Evolutionary conservation across 37 sponge, comb jelly and placozoan genomes (phyloP), one percentile per base, ranked within the genome.

Genomic region (Theonella swinhoei): DNA sequence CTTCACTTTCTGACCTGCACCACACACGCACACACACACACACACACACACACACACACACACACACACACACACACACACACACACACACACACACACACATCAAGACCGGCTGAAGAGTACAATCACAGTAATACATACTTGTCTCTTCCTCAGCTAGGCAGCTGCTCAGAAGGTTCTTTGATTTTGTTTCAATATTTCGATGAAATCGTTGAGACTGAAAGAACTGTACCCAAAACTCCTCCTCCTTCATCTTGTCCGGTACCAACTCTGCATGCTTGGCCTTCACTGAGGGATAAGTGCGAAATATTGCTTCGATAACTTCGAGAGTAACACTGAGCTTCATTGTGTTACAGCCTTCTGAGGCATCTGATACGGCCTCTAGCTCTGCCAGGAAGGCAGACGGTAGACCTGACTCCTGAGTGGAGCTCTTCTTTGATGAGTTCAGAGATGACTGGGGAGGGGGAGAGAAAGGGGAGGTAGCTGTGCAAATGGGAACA

Each of bases 211-310:
- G 68, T 4, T 90, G 91, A 37, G 94, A 87, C 66, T 93, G 93
- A 62, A 96, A 96, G 68, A 96, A 96, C 84, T 78, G 78, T 3
- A 62, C 64, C 96, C 96, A 96, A 43, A 96, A 96, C 20, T 93
- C 89, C 23, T 81, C 66, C 40, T 96, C 96, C 0, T 75, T 78
- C 92, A 96, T 83, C 96, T 93, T 41, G 74, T 2, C 28, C 20
- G 30, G 42, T 3, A 22, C 8, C 23, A 2, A 33, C 3, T 7
- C n/a, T 4, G 31, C 0, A 81, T 24, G 40, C 11, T 42, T 17
- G 31, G 25, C 25, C 72, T 70, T 75, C 90, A 94, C 96, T 39
- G 91, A 61, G 24, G 96, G 96, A 70, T 96, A 96, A 14, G 94
- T 93, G 35, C 82, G 83, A 73, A 96, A 96, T 64, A 96, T 96